A percentile compares a stretch with the other conserved stretches of the same genome.
These are phyloP conservation scores for Melanotaenia maccullochi DNA, from an alignment of 2,797 vertebrate genomes.

Conservation along the genomic window DNA sequence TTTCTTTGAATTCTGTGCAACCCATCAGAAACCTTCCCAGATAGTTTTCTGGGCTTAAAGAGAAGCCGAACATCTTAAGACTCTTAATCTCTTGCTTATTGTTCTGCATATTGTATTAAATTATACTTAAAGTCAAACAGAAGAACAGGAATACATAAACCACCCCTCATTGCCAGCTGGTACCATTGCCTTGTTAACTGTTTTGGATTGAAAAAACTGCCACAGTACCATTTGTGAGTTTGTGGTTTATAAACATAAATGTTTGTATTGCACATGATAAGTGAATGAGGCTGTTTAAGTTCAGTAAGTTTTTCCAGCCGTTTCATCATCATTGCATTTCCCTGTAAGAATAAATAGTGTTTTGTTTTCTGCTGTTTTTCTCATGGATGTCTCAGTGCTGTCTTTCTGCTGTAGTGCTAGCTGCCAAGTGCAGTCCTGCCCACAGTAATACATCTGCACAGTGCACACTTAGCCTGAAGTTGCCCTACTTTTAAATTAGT, in stretches of 20 bases:
- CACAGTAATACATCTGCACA: constrained; percentile 15
- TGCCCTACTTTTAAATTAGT: constrained; percentile 25
- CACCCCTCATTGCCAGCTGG: constrained; percentile 5
- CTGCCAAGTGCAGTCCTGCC: constrained; percentile 12
- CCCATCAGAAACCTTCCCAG: background rate
- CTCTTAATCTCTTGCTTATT: background rate
- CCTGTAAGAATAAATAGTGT: background rate
- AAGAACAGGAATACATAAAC: background rate
- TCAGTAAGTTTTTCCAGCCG: background rate
- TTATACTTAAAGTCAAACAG: background rate
- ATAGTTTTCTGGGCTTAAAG: background rate
- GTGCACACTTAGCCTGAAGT: constrained; percentile 12
- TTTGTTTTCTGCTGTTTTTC: constrained; percentile 7
- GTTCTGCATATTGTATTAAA: background rate
- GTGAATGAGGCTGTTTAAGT: background rate
- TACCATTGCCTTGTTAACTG: constrained; percentile 17
- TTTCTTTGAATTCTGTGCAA: background rate
- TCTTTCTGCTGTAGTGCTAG: constrained; percentile 8
- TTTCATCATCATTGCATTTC: constrained; percentile 12
- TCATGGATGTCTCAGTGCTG: background rate
- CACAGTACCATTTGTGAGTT: constrained; percentile 14
- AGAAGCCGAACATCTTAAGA: constrained; percentile 1
- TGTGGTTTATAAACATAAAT: constrained; percentile 18
- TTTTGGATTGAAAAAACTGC: constrained; percentile 28
- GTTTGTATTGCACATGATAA: constrained; percentile 16